A percentile compares a stretch with the other conserved stretches of the same genome.
phyloP scores from a whole-genome alignment of 2,888 invertebrate genomes.

The Nephrotoma flavescens region DNA sequence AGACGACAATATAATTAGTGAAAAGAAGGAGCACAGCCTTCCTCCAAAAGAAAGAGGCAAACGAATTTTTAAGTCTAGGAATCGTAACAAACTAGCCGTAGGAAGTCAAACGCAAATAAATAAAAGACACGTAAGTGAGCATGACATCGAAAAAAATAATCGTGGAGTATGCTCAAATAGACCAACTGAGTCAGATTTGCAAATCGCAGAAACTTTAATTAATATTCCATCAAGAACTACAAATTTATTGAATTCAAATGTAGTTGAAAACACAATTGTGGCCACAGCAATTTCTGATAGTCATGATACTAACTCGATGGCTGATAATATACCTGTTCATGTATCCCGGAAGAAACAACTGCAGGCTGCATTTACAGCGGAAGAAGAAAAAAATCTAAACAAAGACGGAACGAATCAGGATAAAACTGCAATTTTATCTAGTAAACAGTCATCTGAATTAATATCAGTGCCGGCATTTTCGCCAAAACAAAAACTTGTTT shows the following conservation, averaged over 20 bases:
- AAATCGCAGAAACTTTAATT: not conserved
- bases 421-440: not conserved
- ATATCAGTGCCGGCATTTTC: not conserved
- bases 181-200: not conserved
- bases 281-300: not conserved
- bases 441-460: not conserved
- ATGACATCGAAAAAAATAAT: slow-evolving; percentile 5
- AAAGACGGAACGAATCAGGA: not conserved
- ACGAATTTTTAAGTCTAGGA: slow-evolving; percentile 29
- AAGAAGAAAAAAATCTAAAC: not conserved
- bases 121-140: not conserved
- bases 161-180: not conserved
- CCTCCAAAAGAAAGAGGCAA: slow-evolving; percentile 31
- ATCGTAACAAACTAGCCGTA: slow-evolving; percentile 14
- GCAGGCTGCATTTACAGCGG: slow-evolving; percentile 1
- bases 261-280: not conserved
- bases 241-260: not conserved
- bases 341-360: not conserved
- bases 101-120: slow-evolving; percentile 1
- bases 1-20: slow-evolving; percentile 33
- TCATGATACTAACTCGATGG: slow-evolving; percentile 6
- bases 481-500: not conserved
- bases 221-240: not conserved
- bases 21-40: slow-evolving; percentile 10
- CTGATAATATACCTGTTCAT: slow-evolving; percentile 7